Evolutionary conservation across 2,797 vertebrate genomes (phyloP).

Genomic region (Halcyon chelicuti): DNA sequence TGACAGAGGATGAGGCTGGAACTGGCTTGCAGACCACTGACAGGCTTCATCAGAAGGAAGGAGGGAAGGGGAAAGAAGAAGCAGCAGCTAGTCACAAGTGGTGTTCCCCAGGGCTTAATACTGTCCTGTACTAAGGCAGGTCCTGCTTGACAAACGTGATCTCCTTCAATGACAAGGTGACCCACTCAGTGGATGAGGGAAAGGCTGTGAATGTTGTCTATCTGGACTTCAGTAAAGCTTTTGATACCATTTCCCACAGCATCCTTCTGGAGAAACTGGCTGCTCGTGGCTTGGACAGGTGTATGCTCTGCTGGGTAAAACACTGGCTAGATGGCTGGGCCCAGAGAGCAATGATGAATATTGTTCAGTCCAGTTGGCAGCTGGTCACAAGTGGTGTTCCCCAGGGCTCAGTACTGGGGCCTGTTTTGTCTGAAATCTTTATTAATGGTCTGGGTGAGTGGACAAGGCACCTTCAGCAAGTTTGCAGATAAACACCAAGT

Average conservation of each 20-base stretch:
- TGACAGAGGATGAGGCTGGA: background rate
- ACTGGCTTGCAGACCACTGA: background rate
- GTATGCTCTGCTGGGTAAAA: background rate
- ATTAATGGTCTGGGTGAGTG: background rate
- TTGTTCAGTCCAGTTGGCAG: background rate
- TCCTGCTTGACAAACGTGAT: background rate
- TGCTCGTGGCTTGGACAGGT: background rate
- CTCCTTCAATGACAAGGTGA: background rate
- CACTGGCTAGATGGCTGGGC: background rate
- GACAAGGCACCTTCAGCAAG: background rate
- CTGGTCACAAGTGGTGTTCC: background rate
- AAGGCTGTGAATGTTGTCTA: background rate
- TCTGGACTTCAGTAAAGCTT: background rate
- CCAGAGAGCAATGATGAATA: background rate
- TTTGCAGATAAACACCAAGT: background rate
- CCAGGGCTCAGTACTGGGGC: background rate
- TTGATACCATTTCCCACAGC: background rate
- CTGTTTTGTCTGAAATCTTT: background rate
- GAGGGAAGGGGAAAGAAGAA: background rate
- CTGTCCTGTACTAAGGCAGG: background rate
- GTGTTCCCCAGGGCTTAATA: background rate
- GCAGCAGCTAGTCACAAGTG: background rate
- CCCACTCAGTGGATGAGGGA: background rate
- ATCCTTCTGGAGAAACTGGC: background rate
- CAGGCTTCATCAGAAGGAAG: too few species aligned